Base-by-base conservation (phyloP, 2,797 vertebrate species). In the Meda fulgida region DNA sequence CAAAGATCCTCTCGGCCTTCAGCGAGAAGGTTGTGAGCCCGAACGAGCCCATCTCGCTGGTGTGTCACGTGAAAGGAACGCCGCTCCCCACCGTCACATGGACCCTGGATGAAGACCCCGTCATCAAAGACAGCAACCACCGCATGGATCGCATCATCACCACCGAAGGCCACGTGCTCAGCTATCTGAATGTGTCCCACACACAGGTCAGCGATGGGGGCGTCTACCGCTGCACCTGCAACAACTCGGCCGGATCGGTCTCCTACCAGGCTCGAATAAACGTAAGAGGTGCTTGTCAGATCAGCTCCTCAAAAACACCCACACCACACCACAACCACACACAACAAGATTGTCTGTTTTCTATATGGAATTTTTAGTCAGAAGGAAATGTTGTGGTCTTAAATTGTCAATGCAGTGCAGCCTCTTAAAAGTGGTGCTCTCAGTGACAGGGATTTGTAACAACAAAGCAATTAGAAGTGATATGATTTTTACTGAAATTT, bases 201-300 rank as follows among this genome's bases (percentile, higher is more conserved):
- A 97, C 98, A 38, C 97, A 97, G 94, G 98, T 99, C 93, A 96
- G 96, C 83, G 98, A 99, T 0, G 98, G 98, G 14, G 98, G 98
- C 46, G 96, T 99, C 88, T 99, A 99, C 93, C 97, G 98, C 92
- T 99, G 98, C 94, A 97, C 96, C 8, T 98, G 97, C 95, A 98
- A 98, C 96, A 99, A 99, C 94, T 99, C 98, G 55, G 98, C 98
- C 10, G 98, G 98, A 95, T 96, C 96, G 93, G 96, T 98, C 96
- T 96, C 96, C 93, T 99, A 99, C 97, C 98, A 99, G 98, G 98
- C 98, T 98, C 98, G 98, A 98, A 99, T 99, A 99, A 99, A 99
- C 98, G 98, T 99, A 99, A 99, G 98, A 99, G 98, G 98, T 99
- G 98, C 98, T 99, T 99, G 98, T 99, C 98, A 97, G 97, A 98